Base-by-base conservation (phyloP, 2,113 vertebrate genomes). In the Polypterus senegalus region DNA sequence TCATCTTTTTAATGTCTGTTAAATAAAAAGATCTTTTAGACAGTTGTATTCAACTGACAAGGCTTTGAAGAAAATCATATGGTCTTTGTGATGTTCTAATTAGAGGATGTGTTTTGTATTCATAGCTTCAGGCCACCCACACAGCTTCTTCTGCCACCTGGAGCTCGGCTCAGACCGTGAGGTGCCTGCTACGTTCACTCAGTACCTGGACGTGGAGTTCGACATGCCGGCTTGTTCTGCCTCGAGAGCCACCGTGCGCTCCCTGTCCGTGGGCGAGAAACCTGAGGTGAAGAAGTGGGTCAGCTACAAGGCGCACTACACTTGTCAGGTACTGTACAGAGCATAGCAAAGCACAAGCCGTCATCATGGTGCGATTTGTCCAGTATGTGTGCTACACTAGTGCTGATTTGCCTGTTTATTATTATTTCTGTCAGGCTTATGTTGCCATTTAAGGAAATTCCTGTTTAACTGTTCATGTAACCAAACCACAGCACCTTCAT, bases 101-200 rank as follows among this genome's bases (percentile, higher is more conserved):
- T 59, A n/a, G 3, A 61, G 63, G 0, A 27, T 5, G 27, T 72
- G 51, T 70, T 58, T 70, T 64, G 75, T 66, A 48, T 3, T 67
- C 86, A 4, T 45, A 78, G 91, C 79, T 61, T 83, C 87, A 65
- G 84, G 87, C 57, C 90, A 94, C 70, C 91, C 91, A 63, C 91
- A 94, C 79, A 91, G 86, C 63, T 94, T 94, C 75, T 93, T 91
- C 79, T 93, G 90, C 69, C 91, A 87, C 64, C 71, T 94, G 58
- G 91, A 94, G 74, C 87, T 94, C 73, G 91, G 89, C 48, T 94
- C 91, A 48, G 90, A 93, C 77, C 78, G 77, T 66, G 91, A 94
- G 78, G 89, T 94, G 72, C 91, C 91, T 67, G 77, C 75, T 58
- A 82, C 65, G 62, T 91, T 92, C 76, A 76, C 83, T 61, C 77